Percentiles rank a stretch among this genome's conserved stretches.
phyloP scores from a whole-genome alignment of 2,113 vertebrate species.

The Ameiurus melas region DNA sequence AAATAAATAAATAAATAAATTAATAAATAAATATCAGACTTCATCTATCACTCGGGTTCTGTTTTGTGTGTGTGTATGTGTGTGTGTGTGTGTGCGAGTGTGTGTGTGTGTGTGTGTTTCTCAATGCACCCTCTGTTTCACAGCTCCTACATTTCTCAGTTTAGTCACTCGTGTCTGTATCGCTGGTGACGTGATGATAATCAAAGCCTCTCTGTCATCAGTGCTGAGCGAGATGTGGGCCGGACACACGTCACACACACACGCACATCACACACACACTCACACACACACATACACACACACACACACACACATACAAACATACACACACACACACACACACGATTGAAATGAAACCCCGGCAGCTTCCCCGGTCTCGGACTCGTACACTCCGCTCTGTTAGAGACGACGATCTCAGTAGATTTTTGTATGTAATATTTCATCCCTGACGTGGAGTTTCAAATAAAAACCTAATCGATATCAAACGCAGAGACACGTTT shows the following conservation, averaged over 20 bases:
- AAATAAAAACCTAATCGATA: too few relatives aligned
- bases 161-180: background rate
- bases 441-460: background rate
- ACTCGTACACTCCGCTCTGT: background rate
- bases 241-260: background rate
- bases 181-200: background rate
- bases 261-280: background rate
- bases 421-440: background rate
- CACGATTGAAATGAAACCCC: background rate
- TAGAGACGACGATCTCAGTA: background rate
- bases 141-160: background rate
- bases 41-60: background rate
- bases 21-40: too few relatives aligned
- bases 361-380: background rate
- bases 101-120: background rate
- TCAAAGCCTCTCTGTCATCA: constrained; percentile 25
- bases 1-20: background rate
- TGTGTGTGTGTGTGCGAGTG: background rate
- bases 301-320: background rate
- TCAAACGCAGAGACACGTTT: background rate
- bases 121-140: constrained; percentile 26
- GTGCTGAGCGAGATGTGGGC: background rate
- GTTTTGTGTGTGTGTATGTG: too few relatives aligned
- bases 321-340: background rate
- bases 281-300: background rate